Conservation (phyloP, 2,113 vertebrate genomes). For the Phasianus colchicus region DNA sequence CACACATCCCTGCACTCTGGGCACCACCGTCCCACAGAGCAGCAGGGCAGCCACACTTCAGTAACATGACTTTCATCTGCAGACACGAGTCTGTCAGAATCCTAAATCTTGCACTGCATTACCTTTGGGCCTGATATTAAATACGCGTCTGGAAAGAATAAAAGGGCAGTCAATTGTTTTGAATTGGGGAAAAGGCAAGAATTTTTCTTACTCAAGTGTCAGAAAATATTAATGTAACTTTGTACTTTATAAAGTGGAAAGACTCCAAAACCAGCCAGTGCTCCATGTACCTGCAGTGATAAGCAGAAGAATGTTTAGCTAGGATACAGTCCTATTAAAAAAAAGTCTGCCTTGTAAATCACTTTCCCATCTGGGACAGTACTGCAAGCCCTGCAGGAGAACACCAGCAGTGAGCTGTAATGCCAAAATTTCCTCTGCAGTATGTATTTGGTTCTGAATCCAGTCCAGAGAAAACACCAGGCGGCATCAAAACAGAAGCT, state of each 20-base stretch:
- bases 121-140: conserved; percentile 21
- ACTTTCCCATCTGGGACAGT: conserved; percentile 37
- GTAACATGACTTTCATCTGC: conserved; percentile 33
- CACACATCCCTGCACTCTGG: background rate
- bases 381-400: conserved; percentile 1
- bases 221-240: conserved; percentile 66
- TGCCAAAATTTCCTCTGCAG: background rate
- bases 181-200: conserved; percentile 40
- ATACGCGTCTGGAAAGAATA: conserved; percentile 10
- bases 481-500: conserved; percentile 4
- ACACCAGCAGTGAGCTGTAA: conserved; percentile 1
- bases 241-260: conserved; percentile 57
- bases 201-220: conserved; percentile 47
- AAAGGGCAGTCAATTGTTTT: background rate
- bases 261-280: conserved; percentile 52
- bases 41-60: background rate
- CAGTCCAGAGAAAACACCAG: conserved; percentile 6
- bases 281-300: conserved; percentile 64
- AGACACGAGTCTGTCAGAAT: conserved; percentile 22
- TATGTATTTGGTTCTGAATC: background rate
- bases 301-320: conserved; percentile 47
- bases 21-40: background rate
- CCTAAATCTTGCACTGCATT: background rate
- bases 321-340: conserved; percentile 7
- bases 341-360: background rate